Evolutionary conservation across 2,797 vertebrate genomes (phyloP).

Genomic region (Eulemur mongoz): DNA sequence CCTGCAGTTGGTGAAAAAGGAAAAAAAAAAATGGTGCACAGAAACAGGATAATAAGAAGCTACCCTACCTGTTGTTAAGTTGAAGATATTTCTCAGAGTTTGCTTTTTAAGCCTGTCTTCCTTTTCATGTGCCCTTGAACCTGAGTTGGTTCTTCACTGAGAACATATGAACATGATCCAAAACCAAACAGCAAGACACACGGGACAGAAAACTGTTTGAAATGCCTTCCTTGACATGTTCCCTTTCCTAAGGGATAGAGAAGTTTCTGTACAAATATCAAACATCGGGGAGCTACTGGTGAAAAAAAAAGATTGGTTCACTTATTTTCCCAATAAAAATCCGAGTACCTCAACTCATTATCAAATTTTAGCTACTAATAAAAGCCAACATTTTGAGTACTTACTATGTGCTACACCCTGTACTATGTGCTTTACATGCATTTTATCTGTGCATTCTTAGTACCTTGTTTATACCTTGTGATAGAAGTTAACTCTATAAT

Average conservation of each 20-base stretch:
- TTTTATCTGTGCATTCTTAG: background rate
- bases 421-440: background rate
- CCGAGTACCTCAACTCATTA: background rate
- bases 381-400: background rate
- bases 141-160: background rate
- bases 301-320: background rate
- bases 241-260: background rate
- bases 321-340: background rate
- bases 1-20: background rate
- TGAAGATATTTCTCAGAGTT: background rate
- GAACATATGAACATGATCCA: background rate
- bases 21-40: background rate
- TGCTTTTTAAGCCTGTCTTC: background rate
- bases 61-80: background rate
- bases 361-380: background rate
- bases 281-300: background rate
- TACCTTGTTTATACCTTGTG: background rate
- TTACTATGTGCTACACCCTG: background rate
- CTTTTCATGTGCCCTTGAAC: background rate
- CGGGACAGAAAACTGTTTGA: background rate
- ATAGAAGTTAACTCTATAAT: background rate
- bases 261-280: background rate
- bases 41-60: background rate
- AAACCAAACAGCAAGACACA: background rate
- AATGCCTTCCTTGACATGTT: background rate